Conservation (phyloP, 2,113 vertebrate species). For the Clarias gariepinus region DNA sequence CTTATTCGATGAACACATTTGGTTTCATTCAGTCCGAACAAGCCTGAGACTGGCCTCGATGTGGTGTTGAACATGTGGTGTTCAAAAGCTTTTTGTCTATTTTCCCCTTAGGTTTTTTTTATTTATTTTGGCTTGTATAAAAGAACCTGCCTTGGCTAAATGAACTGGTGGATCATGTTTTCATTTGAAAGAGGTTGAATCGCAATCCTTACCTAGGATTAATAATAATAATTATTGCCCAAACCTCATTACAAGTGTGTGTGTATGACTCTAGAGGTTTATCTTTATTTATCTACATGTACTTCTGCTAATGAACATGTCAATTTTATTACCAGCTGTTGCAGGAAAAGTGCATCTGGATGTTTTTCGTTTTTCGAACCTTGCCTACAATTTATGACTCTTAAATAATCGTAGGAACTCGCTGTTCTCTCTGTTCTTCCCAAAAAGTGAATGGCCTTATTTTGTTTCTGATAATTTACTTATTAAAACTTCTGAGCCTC, state of each 20-base stretch:
- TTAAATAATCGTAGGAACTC: neutral
- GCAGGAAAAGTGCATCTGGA: no score
- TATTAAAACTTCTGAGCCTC: neutral
- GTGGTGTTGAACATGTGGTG: neutral
- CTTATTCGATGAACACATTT: neutral
- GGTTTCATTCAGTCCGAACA: neutral
- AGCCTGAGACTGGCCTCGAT: neutral
- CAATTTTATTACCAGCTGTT: neutral
- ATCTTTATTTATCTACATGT: no score
- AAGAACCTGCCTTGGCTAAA: neutral
- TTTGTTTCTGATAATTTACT: neutral
- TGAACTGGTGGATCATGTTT: neutral
- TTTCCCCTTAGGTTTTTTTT: neutral
- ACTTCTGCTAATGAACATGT: no score
- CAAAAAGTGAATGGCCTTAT: neutral
- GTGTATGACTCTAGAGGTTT: no score
- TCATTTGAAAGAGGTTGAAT: neutral
- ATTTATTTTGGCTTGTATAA: neutral
- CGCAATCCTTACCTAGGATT: neutral
- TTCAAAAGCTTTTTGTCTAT: neutral
- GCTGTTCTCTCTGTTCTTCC: neutral
- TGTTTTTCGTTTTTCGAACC: neutral
- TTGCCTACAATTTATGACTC: neutral
- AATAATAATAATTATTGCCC: no score
- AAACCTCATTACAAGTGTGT: no score